Evolutionary conservation across 1,140 invertebrate species (phyloP), one percentile per base, ranked within the genome.

Genomic region (Reticulitermes speratus): DNA sequence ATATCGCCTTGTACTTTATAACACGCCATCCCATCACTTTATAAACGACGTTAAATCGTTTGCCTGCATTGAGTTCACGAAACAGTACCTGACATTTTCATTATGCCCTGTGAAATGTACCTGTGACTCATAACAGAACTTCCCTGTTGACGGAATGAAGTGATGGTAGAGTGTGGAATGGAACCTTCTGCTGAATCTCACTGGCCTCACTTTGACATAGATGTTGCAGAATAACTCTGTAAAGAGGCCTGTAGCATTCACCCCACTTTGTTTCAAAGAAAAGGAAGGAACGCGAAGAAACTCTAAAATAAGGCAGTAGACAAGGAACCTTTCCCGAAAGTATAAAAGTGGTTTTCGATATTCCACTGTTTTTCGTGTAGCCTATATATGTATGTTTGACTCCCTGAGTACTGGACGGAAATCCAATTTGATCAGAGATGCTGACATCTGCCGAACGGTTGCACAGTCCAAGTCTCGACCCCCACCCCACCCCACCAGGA

Each of bases 391-490:
- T 30, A 1, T 75, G 65, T 16, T 30, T 75, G 65, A 25, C 65
- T 75, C 25, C 25, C 65, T 75, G 65, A 75, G n/a, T 30, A 30
- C 65, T 75, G 65, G 65, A 30, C 65, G 65, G 65, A 75, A 75
- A 75, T 30, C 65, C 65, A 75, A 75, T 75, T 75, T 75, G 65
- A 75, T 75, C 65, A 14, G 65, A 75, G 65, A 75, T 75, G 65
- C 65, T 75, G 65, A 75, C 65, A 75, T 75, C 65, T 75, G 65
- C 65, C n/a, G 65, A 75, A 25, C n/a, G n/a, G 14, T 25, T 75
- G n/a, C 65, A 75, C 25, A 75, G 65, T 30, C 65, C 65, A 75
- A 30, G 65, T 16, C 65, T 75, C n/a, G 65, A 2, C 7, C 55
- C 55, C 38, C n/a, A n/a, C 38, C 38, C 2, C 38, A 5, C 38